Evolutionary conservation across 2,888 invertebrate genomes (phyloP).

Genomic region (Drosophila phalerata): DNA sequence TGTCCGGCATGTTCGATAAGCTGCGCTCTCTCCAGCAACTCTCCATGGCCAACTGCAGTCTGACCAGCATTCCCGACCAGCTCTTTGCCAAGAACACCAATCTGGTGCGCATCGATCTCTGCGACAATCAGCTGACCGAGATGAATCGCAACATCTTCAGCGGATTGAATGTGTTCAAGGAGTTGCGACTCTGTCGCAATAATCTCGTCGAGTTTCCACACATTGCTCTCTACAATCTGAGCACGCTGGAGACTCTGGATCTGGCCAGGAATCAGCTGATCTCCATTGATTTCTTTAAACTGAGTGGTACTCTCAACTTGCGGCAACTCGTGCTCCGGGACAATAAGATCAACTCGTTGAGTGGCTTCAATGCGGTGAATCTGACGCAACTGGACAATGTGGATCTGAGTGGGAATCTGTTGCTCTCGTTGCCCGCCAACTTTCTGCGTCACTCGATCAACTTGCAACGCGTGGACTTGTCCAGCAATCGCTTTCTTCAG

Average conservation of each 20-base stretch:
- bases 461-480: conserved; percentile 91
- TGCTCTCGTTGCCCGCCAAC: conserved; percentile 92
- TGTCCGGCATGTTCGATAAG: conserved; percentile 90
- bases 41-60: conserved; percentile 89
- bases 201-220: conserved; percentile 92
- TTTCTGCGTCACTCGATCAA: conserved; percentile 91
- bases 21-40: conserved; percentile 90
- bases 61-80: conserved; percentile 89
- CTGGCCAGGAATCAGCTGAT: conserved; percentile 89
- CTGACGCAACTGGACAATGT: conserved; percentile 90
- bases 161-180: conserved; percentile 91
- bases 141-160: conserved; percentile 91
- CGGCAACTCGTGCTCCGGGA: conserved; percentile 90
- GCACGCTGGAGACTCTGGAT: conserved; percentile 90
- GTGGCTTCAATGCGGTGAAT: conserved; percentile 91
- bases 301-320: conserved; percentile 91
- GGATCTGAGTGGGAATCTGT: conserved; percentile 91
- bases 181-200: conserved; percentile 91
- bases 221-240: conserved; percentile 91
- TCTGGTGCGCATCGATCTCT: conserved; percentile 90
- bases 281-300: conserved; percentile 91
- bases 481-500: conserved; percentile 92
- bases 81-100: conserved; percentile 92
- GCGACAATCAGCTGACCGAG: conserved; percentile 89
- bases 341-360: conserved; percentile 91